phyloP scores from a whole-genome alignment of 92 coral and sea anemone species.

The Scolanthus callimorphus region DNA sequence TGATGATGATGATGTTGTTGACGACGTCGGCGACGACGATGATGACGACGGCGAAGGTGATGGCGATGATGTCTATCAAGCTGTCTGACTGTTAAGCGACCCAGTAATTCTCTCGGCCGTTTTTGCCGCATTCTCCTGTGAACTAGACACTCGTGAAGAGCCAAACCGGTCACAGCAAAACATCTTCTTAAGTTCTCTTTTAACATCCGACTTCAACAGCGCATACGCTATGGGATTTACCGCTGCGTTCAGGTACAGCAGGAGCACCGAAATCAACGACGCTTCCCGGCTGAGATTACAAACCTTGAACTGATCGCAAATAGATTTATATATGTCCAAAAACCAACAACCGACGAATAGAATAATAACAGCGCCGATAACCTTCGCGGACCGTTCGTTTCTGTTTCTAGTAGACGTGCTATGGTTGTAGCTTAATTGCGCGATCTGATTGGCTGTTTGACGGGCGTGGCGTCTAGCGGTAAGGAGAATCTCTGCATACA shows the following conservation, averaged over 20 bases:
- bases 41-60: no score
- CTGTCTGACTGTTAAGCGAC: no score
- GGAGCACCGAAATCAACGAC: not conserved
- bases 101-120: no score
- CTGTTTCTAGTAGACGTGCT: constrained; percentile 3
- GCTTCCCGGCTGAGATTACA: not conserved
- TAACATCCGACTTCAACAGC: constrained; percentile 25
- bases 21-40: no score
- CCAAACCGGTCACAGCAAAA: constrained; percentile 1
- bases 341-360: constrained; percentile 30
- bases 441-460: constrained; percentile 33
- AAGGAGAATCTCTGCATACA: constrained; percentile 26
- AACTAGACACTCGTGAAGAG: not conserved
- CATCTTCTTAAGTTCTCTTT: constrained; percentile 15
- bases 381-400: constrained; percentile 17
- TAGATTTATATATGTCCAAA: constrained; percentile 21
- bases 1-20: no score
- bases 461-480: constrained; percentile 44
- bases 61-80: no score
- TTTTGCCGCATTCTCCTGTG: no score
- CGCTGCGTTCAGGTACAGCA: constrained; percentile 32
- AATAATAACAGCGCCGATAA: constrained; percentile 25
- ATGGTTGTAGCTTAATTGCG: constrained; percentile 43
- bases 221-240: constrained; percentile 36
- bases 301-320: constrained; percentile 17